Base-by-base conservation (phyloP, 2,113 vertebrate species). In the Ellobius talpinus region DNA sequence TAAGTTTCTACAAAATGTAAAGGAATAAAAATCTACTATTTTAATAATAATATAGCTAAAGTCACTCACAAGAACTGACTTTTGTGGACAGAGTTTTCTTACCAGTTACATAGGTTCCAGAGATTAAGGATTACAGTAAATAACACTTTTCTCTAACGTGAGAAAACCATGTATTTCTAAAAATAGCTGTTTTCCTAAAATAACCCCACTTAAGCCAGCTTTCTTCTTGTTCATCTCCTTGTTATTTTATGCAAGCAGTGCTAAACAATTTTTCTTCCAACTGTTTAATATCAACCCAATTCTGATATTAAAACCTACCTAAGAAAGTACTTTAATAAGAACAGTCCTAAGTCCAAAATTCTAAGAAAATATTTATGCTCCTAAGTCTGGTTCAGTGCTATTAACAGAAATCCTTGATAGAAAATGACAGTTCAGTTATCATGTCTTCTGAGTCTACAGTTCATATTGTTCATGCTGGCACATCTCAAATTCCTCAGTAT, bases 271-370 rank as follows among this genome's bases (percentile, higher is more conserved):
- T 90, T 96, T 74, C 39, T 65, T 65, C 26, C 82, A 42, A 88
- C 47, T 52, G 50, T 33, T 87, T 76, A 74, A 14, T 91, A 82
- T 95, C 66, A 10, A 91, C 21, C 89, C 31, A 93, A 88, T 86
- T 52, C 10, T 86, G 77, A 86, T 14, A 88, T 63, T 26, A 61
- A 87, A 92, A 63, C 2, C 78, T 94, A 91, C 5, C 45, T 50
- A 96, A 85, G 52, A 85, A 95, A 90, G 68, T 84, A 79, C 17
- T 81, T 86, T 76, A 91, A 94, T 12, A 52, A 89, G 4, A 92
- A 19, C 8, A 87, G 31, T 73, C 68, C 73, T 63, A 85, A 19
- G 24, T 52, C 42, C 87, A 82, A 45, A 70, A 66, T 50, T 86
- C 4, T 50, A 94, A 90, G 66, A 88, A 87, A 42, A 52, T 47